These are phyloP conservation scores for Propithecus deckenii DNA, from an alignment of 2,797 vertebrate genomes.

Conservation along the genomic window DNA sequence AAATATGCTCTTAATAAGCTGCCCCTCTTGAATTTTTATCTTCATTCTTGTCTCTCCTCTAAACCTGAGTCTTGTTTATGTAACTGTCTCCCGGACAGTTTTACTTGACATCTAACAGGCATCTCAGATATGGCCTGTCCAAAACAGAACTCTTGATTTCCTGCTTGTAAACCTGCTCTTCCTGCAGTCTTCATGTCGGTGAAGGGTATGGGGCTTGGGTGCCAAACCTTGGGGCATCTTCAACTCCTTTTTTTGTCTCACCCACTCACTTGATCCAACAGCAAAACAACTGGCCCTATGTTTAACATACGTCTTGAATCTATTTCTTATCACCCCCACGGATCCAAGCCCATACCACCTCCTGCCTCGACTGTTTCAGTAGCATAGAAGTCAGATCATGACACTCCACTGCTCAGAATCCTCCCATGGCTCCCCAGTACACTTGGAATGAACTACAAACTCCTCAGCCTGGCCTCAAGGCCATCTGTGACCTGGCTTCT, in stretches of 20 bases:
- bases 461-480: background rate
- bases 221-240: background rate
- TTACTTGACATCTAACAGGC: background rate
- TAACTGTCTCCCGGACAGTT: background rate
- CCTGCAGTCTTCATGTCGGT: background rate
- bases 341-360: background rate
- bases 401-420: background rate
- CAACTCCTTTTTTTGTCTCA: background rate
- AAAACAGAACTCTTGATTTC: background rate
- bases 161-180: background rate
- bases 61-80: background rate
- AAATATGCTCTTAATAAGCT: background rate
- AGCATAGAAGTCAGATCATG: background rate
- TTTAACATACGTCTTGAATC: background rate
- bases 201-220: background rate
- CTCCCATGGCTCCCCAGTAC: background rate
- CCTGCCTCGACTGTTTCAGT: background rate
- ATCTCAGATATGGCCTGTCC: background rate
- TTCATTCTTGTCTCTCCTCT: background rate
- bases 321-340: background rate
- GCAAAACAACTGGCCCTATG: background rate
- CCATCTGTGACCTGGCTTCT: background rate
- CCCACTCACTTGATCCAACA: background rate
- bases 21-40: background rate
- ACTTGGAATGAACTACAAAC: background rate